Evolutionary conservation across 2,797 vertebrate species (phyloP), one percentile per base, ranked within the genome.

Genomic region (Dromococcyx pavoninus): DNA sequence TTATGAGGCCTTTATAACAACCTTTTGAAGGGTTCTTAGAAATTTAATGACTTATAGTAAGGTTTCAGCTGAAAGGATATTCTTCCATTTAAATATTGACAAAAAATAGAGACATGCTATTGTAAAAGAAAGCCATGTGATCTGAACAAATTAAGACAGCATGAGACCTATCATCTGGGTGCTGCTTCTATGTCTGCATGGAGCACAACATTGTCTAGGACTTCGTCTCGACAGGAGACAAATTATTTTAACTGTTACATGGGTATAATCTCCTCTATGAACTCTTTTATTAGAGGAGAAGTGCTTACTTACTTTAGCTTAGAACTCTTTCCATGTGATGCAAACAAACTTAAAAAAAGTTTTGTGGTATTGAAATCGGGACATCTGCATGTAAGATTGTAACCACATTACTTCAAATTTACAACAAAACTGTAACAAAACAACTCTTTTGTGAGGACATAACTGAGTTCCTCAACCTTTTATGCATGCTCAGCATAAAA

Each of bases 331-430:
- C 62, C 50, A 22, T 83, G 72, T 44, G 80, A 92, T 85, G n/a
- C 16, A 85, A 91, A 70, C 51, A 84, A 81, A 51, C 51, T 88
- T 92, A 0, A 57, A 88, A 46, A 94, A 88, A 41, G 33, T 51
- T 82, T 61, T 94, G 84, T 95, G 93, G 86, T 77, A 65, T 71
- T 90, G 71, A 71, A 89, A 84, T 60, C 51, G 67, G 80, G 86
- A 76, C 57, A 53, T 70, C 25, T 46, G 11, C 11, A 4, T 86
- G 53, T 88, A 77, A 84, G 37, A 19, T 39, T 5, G 0, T 77
- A 53, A 58, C 50, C 44, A 12, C 50, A 60, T 75, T 87, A 44
- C 66, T 93, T 91, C n/a, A 75, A 50, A 62, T 93, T 72, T 77
- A 70, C 66, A 80, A 77, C 48, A 48, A 51, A 86, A 78, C 51